These are phyloP conservation scores for Acanthoscelides obtectus DNA, from an alignment of 2,888 invertebrate genomes.

Conservation along the genomic window DNA sequence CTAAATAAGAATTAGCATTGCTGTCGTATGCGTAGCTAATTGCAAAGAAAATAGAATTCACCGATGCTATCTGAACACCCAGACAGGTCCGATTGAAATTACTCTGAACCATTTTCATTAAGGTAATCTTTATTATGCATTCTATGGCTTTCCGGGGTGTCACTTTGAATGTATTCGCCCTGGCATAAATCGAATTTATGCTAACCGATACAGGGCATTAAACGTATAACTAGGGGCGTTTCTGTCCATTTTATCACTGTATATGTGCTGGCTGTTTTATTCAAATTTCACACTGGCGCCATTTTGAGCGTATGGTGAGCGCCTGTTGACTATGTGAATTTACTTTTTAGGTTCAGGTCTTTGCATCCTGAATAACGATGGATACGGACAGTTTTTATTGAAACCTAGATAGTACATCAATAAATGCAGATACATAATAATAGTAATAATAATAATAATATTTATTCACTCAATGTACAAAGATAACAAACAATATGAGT, in stretches of 20 bases:
- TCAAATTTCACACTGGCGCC: background rate
- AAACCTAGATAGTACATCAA: too few species aligned
- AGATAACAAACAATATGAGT: too few species aligned
- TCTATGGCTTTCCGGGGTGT: background rate
- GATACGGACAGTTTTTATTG: too few species aligned
- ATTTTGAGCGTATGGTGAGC: background rate
- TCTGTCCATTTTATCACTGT: background rate
- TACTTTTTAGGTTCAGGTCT: background rate
- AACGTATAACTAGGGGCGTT: background rate
- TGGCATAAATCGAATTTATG: background rate
- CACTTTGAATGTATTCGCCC: background rate
- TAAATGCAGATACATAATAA: too few species aligned
- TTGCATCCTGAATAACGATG: too few species aligned
- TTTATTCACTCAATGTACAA: too few species aligned
- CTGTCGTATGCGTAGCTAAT: background rate
- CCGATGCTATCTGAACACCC: background rate
- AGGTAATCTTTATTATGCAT: background rate
- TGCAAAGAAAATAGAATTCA: background rate
- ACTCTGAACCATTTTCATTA: background rate
- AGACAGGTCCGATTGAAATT: background rate
- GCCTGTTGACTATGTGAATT: background rate
- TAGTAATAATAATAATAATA: too few species aligned
- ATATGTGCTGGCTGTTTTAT: background rate
- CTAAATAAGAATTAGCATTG: too few species aligned
- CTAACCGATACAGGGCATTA: background rate